Evolutionary conservation across 2,797 vertebrate genomes (phyloP).

Genomic region (Acanthurus tractus): DNA sequence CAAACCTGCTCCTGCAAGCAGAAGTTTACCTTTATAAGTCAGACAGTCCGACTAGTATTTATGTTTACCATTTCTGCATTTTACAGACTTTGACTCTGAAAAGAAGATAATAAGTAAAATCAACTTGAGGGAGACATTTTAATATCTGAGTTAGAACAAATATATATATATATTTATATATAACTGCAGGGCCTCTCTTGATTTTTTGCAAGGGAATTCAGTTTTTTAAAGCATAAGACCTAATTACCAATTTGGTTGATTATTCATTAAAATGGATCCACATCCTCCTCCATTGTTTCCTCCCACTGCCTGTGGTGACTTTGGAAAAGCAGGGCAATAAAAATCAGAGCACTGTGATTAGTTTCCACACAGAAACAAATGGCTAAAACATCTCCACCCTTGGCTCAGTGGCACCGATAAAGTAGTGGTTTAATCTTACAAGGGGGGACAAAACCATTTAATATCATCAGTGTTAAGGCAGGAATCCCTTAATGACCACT

Average conservation of each 20-base stretch:
- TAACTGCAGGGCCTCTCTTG: background rate
- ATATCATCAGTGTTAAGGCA: background rate
- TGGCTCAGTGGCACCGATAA: background rate
- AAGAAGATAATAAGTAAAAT: slow-evolving; percentile 12
- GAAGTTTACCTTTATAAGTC: slow-evolving; percentile 15
- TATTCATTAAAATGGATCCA: slow-evolving; percentile 13
- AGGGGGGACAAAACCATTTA: background rate
- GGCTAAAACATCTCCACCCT: slow-evolving; percentile 7
- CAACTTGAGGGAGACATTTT: background rate
- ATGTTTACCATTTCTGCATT: slow-evolving; percentile 4
- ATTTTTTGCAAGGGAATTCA: background rate
- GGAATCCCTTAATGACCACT: background rate
- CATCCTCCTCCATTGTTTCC: slow-evolving; percentile 13
- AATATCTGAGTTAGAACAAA: background rate
- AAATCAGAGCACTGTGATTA: background rate
- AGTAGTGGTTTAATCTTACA: background rate
- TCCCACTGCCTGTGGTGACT: background rate
- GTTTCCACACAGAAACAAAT: slow-evolving; percentile 2
- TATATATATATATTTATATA: background rate
- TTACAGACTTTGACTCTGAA: slow-evolving; percentile 23
- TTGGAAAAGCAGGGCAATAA: slow-evolving; percentile 6
- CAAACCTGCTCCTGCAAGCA: background rate
- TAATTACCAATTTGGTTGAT: slow-evolving; percentile 23
- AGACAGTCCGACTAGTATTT: slow-evolving; percentile 10
- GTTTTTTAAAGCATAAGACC: slow-evolving; percentile 35